These are phyloP conservation scores for Aporrectodea caliginosa DNA, from an alignment of 1,140 invertebrate genomes.

Conservation along the genomic window DNA sequence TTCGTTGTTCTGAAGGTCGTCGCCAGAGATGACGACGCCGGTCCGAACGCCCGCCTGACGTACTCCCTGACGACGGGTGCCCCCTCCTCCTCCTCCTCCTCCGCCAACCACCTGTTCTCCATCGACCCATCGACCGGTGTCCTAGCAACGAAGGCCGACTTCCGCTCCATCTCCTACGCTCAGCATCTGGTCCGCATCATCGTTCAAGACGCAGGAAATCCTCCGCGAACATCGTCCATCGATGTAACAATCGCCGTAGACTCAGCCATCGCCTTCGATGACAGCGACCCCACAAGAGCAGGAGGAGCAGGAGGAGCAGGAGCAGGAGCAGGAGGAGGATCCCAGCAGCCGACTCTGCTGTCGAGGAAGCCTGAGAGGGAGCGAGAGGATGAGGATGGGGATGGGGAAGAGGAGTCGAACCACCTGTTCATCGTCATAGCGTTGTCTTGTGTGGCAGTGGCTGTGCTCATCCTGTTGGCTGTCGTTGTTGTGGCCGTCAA, in stretches of 20 bases:
- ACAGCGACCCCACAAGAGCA: no score
- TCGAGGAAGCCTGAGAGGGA: background rate
- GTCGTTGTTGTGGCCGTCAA: background rate
- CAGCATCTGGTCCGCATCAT: background rate
- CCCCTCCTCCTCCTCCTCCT: background rate
- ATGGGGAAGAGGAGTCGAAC: background rate
- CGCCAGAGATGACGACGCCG: conserved; percentile 11
- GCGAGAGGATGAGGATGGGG: background rate
- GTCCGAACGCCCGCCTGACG: conserved; percentile 10
- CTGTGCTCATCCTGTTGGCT: background rate
- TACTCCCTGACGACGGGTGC: background rate
- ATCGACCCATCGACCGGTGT: conserved; percentile 9
- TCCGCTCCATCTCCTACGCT: background rate
- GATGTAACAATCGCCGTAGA: conserved; percentile 3
- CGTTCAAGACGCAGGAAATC: conserved; percentile 9
- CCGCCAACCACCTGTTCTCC: background rate
- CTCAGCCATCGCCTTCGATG: background rate
- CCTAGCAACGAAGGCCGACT: background rate
- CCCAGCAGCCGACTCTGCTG: background rate
- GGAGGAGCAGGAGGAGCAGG: background rate
- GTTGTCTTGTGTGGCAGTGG: background rate
- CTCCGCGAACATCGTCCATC: background rate
- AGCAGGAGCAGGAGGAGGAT: background rate
- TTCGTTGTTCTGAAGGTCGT: background rate
- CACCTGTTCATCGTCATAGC: background rate